These are phyloP conservation scores for Semaprochilodus insignis DNA, from an alignment of 2,797 vertebrate genomes.

Conservation along the genomic window DNA sequence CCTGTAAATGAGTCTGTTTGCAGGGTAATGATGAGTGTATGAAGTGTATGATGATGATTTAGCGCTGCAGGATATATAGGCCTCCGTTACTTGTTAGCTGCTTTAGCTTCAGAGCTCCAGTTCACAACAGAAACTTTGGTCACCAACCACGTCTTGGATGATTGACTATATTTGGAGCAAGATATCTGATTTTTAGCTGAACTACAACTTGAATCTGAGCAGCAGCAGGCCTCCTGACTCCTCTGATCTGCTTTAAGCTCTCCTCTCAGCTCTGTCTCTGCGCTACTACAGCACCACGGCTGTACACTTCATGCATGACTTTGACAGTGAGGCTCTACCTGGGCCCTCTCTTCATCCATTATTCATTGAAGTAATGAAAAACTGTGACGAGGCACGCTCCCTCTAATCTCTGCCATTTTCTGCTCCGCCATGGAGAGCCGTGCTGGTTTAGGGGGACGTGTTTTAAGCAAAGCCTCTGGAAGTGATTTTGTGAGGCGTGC, in stretches of 20 bases:
- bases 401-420: conserved; percentile 50
- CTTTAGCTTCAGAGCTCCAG: neutral
- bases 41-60: neutral
- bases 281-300: conserved; percentile 1
- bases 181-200: neutral
- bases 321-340: conserved; percentile 31
- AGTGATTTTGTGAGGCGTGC: conserved; percentile 21
- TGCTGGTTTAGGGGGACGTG: conserved; percentile 41
- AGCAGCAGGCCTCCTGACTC: conserved; percentile 2
- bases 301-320: conserved; percentile 8
- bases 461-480: conserved; percentile 44
- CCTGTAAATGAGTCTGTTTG: neutral
- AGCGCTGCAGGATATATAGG: neutral
- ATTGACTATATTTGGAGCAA: neutral
- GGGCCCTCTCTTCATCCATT: conserved; percentile 43
- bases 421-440: conserved; percentile 18
- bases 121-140: neutral
- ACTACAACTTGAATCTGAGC: neutral
- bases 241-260: conserved; percentile 17
- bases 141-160: neutral
- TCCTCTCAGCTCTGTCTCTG: conserved; percentile 8
- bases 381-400: conserved; percentile 11
- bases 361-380: conserved; percentile 43
- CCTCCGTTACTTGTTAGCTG: neutral
- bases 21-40: neutral